Percentiles rank a stretch among this genome's conserved stretches.
These are phyloP conservation scores for Ptycholaimellus sp. DNA, from an alignment of 2,888 invertebrate genomes.

Conservation along the genomic window DNA sequence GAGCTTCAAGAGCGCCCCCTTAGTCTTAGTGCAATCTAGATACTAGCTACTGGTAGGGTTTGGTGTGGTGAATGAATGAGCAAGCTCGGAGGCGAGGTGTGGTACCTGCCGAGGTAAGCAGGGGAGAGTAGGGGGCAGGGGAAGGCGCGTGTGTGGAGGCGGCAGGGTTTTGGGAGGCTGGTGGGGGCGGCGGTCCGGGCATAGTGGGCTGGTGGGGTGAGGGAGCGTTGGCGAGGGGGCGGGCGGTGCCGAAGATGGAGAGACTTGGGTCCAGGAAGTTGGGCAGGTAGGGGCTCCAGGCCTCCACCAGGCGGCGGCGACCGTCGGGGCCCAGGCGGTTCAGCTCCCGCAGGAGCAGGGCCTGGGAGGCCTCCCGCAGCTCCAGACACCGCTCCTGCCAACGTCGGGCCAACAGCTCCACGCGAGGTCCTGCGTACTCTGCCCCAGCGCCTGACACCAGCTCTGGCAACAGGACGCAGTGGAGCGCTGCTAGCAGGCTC, in stretches of 20 bases:
- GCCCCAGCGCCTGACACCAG: too few species aligned
- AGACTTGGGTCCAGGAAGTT: constrained; percentile 33
- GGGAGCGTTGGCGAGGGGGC: background rate
- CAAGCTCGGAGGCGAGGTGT: too few species aligned
- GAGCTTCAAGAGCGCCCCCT: too few species aligned
- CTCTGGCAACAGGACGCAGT: constrained; percentile 81
- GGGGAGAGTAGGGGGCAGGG: too few species aligned
- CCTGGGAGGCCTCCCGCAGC: constrained; percentile 79
- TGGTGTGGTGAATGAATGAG: too few species aligned
- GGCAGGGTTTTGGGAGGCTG: too few species aligned
- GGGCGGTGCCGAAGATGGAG: constrained; percentile 25
- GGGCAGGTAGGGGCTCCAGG: constrained; percentile 84
- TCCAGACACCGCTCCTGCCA: constrained; percentile 98
- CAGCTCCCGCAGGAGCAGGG: constrained; percentile 70
- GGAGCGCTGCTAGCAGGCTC: constrained; percentile 78
- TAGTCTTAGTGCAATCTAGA: too few species aligned
- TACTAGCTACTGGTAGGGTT: too few species aligned
- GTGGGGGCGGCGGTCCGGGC: too few species aligned
- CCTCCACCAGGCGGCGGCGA: constrained; percentile 66
- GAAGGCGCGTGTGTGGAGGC: too few species aligned
- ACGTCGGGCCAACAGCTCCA: constrained; percentile 82
- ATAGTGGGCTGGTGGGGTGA: too few species aligned
- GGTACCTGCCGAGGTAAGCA: too few species aligned
- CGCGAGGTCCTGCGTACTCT: constrained; percentile 79
- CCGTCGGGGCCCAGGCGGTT: constrained; percentile 66